phyloP scores from a whole-genome alignment of 2,888 invertebrate genomes.

The Minunthozetes semirufus region DNA sequence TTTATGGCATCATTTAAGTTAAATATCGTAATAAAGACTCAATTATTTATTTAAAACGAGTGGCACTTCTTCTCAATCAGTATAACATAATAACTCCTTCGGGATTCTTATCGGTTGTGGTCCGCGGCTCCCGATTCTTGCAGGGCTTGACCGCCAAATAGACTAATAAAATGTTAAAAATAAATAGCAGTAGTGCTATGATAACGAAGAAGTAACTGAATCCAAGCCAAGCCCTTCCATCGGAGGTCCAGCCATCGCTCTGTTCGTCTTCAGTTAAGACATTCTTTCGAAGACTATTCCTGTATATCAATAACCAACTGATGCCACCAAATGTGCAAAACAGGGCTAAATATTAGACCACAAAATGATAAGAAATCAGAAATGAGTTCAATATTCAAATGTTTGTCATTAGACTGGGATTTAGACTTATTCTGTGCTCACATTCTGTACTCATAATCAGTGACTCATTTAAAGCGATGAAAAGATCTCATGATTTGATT shows the following conservation, averaged over 20 bases:
- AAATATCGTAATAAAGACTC: conserved; percentile 8
- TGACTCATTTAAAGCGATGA: neutral
- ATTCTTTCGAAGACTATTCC: conserved; percentile 69
- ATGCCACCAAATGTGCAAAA: conserved; percentile 66
- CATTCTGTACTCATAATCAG: neutral
- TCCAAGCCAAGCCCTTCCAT: conserved; percentile 70
- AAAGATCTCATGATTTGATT: neutral
- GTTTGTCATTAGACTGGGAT: neutral
- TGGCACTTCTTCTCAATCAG: conserved; percentile 47
- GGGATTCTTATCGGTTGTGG: conserved; percentile 55
- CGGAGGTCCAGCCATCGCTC: conserved; percentile 72
- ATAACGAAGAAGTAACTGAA: conserved; percentile 83
- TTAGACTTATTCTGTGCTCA: neutral
- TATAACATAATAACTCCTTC: conserved; percentile 74
- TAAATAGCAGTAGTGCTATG: conserved; percentile 61
- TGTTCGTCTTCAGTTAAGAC: conserved; percentile 72
- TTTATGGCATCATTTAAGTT: conserved; percentile 24
- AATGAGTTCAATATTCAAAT: neutral
- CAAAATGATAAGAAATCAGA: neutral
- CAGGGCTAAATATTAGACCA: conserved; percentile 60
- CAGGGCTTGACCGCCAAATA: conserved; percentile 64
- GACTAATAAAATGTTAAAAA: conserved; percentile 66
- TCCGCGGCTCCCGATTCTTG: conserved; percentile 56
- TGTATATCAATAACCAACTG: conserved; percentile 78
- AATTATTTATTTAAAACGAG: conserved; percentile 15